Base-by-base conservation (phyloP, 2,888 invertebrate genomes). In the Zaprionus obscuricornis region DNA sequence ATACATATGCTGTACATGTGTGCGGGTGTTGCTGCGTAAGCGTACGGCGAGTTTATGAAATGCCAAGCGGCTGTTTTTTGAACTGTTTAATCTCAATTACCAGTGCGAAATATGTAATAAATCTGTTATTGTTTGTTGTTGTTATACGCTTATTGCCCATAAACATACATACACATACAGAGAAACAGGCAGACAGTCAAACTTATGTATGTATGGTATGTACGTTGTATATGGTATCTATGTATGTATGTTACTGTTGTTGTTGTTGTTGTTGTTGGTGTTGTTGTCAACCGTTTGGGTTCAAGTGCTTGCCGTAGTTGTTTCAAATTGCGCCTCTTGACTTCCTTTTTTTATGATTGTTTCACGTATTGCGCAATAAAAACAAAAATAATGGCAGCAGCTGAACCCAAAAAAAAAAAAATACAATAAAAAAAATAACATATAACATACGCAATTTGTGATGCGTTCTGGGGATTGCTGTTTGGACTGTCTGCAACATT, bases 11-110 rank as follows among this genome's bases (percentile, higher is more conserved):
- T 6, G 20, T 7, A 6, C 8, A 10, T 36, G 7, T 14, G 26
- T 29, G 42, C 33, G 20, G 13, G 33, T 42, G 31, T 47, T 6
- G 27, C n/a, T 31, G 29, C 29, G 39, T 29, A 26, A 46, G 31
- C 40, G 58, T 78, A 64, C 69, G 66, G 79, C 60, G 79, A 75
- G 67, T 71, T 77, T 81, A 81, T 85, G 59, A 82, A 85, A 81
- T 83, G 63, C 66, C 84, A 65, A 71, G 68, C 86, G 81, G 66
- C 68, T 85, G 84, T 84, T 81, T 81, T 78, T 84, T 73, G 67
- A 84, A 82, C 74, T 86, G 77, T 84, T 86, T 86, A 82, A 86
- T 86, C 86, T 86, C 86, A 86, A 82, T 82, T 86, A 82, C 77
- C 77, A 84, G 82, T 59, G 73, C 60, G 68, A 82, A 81, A 86